Conservation (phyloP, 2,797 vertebrate genomes). For the Anguilla anguilla region DNA sequence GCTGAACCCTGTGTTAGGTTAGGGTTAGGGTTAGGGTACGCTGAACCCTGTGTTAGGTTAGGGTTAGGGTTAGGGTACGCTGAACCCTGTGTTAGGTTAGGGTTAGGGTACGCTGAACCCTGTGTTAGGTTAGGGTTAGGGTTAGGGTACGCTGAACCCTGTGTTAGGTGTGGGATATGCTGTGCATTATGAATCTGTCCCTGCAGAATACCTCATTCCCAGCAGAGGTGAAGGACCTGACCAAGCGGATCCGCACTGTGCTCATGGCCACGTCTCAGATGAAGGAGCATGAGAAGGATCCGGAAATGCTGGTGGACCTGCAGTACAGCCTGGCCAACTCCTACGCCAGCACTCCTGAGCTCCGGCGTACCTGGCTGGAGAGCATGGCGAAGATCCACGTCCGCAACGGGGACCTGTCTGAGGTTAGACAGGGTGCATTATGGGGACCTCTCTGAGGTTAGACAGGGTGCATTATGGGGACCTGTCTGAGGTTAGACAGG, state of each 20-base stretch:
- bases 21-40: too few species aligned
- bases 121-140: too few species aligned
- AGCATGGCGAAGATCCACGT: constrained; percentile 90
- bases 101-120: too few species aligned
- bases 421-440: constrained; percentile 70
- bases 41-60: too few species aligned
- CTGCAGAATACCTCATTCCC: constrained; percentile 82
- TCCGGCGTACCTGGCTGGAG: constrained; percentile 86
- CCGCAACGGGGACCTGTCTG: constrained; percentile 85
- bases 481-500: not conserved
- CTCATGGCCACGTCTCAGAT: constrained; percentile 91
- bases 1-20: too few species aligned
- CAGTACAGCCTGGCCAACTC: constrained; percentile 89
- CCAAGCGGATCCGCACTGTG: constrained; percentile 85
- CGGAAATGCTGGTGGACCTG: constrained; percentile 88
- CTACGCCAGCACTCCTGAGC: constrained; percentile 86
- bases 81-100: too few species aligned
- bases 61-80: too few species aligned
- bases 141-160: too few species aligned
- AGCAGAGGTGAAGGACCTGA: constrained; percentile 87
- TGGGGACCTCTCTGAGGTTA: not conserved
- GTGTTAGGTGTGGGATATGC: too few species aligned
- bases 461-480: not conserved
- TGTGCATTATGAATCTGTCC: not conserved
- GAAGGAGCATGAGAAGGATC: constrained; percentile 91